A percentile compares a stretch with the other conserved stretches of the same genome.
These are phyloP conservation scores for Drosophila nr. perissopoda DNA, from an alignment of 2,888 invertebrate genomes.

Conservation along the genomic window DNA sequence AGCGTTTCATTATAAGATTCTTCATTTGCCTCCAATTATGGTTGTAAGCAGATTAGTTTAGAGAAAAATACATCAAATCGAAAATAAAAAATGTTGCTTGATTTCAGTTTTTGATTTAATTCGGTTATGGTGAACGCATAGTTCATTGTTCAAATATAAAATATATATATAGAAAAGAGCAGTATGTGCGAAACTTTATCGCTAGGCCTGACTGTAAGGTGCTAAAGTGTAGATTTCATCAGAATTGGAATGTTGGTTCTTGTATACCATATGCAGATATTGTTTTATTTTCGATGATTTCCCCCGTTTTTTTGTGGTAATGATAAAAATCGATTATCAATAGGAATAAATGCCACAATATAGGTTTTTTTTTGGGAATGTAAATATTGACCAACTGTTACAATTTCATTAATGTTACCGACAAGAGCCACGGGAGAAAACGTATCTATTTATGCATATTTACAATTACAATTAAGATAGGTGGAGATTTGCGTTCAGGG, in stretches of 20 bases:
- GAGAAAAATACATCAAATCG: conserved; percentile 20
- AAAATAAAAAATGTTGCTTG: conserved; percentile 9
- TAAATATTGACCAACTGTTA: background rate
- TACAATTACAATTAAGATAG: background rate
- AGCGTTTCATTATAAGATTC: conserved; percentile 27
- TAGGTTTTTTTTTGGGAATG: background rate
- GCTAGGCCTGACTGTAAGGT: background rate
- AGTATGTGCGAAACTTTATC: conserved; percentile 7
- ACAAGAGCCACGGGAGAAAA: background rate
- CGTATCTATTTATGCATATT: background rate
- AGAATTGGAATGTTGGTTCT: background rate
- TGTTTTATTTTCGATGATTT: background rate
- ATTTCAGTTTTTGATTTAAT: conserved; percentile 16
- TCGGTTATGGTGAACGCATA: background rate
- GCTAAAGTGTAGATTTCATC: background rate
- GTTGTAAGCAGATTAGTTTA: conserved; percentile 19
- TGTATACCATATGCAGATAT: background rate
- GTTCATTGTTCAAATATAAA: conserved; percentile 3
- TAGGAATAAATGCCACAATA: background rate
- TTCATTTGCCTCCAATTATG: background rate
- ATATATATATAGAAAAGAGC: background rate
- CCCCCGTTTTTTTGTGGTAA: background rate
- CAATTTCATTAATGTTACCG: background rate
- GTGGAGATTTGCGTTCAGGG: background rate
- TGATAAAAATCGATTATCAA: background rate